These are phyloP conservation scores for Pristionchus maxplancki DNA, from an alignment of 2,888 invertebrate species.

Conservation along the genomic window DNA sequence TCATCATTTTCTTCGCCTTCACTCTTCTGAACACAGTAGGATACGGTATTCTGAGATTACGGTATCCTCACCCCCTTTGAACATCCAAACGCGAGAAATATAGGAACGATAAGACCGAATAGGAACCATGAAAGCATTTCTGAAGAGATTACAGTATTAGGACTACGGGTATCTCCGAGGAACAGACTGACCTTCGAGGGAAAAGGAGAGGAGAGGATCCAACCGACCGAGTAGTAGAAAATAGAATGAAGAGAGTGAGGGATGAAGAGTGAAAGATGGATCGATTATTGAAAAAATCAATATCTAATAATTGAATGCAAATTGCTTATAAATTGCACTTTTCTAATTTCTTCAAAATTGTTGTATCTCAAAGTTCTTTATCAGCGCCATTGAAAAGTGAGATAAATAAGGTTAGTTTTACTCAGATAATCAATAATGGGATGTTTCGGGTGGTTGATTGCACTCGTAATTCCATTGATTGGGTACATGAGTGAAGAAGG, in stretches of 20 bases:
- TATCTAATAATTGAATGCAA: neutral
- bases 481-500: neutral
- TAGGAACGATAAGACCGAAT: neutral
- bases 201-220: neutral
- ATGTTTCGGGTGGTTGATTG: neutral
- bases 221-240: neutral
- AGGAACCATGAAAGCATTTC: constrained; percentile 22
- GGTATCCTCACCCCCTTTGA: neutral
- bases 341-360: neutral
- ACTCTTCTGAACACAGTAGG: neutral
- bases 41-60: neutral
- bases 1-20: neutral
- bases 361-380: neutral
- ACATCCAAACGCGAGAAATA: constrained; percentile 5
- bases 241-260: neutral
- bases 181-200: neutral
- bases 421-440: neutral
- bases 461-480: neutral
- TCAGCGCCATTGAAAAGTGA: no score
- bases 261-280: neutral
- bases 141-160: neutral
- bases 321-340: neutral
- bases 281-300: neutral
- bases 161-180: neutral
- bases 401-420: no score